phyloP scores from a whole-genome alignment of 1,140 invertebrate species.

The Pachypeltis micranthus region DNA sequence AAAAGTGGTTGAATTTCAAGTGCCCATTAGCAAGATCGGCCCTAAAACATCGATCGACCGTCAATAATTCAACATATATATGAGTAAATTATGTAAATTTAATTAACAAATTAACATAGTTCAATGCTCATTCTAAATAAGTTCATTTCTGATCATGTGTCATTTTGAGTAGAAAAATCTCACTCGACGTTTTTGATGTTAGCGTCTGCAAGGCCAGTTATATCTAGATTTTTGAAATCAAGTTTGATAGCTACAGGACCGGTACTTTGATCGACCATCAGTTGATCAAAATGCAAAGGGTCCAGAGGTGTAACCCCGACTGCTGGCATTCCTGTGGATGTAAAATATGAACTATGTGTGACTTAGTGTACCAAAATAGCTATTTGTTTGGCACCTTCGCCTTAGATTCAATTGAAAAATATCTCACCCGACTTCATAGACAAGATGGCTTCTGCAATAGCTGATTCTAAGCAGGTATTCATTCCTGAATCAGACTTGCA shows the following conservation, averaged over 20 bases:
- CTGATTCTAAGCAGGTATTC: slow-evolving; percentile 9
- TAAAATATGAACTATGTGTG: not conserved
- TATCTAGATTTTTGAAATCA: slow-evolving; percentile 15
- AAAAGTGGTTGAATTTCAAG: slow-evolving; percentile 26
- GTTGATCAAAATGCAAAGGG: not conserved
- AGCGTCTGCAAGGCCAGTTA: not conserved
- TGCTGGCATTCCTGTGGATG: slow-evolving; percentile 1
- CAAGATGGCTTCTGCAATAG: not conserved
- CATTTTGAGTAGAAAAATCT: too few relatives aligned
- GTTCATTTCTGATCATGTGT: too few relatives aligned
- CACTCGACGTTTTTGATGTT: slow-evolving; percentile 13
- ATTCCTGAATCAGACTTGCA: slow-evolving; percentile 1
- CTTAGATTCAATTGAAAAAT: not conserved
- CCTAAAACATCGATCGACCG: too few relatives aligned
- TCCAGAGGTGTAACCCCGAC: slow-evolving; percentile 15
- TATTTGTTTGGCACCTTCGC: not conserved
- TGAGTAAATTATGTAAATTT: too few relatives aligned
- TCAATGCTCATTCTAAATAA: too few relatives aligned
- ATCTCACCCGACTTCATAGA: slow-evolving; percentile 7
- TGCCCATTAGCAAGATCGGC: slow-evolving; percentile 28
- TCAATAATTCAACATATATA: too few relatives aligned
- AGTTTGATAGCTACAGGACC: slow-evolving; percentile 14
- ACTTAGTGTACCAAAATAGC: not conserved
- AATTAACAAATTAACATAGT: too few relatives aligned
- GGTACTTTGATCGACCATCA: slow-evolving; percentile 13